These are phyloP conservation scores for Nautilus pompilius DNA, from an alignment of 1,140 invertebrate genomes.

Conservation along the genomic window DNA sequence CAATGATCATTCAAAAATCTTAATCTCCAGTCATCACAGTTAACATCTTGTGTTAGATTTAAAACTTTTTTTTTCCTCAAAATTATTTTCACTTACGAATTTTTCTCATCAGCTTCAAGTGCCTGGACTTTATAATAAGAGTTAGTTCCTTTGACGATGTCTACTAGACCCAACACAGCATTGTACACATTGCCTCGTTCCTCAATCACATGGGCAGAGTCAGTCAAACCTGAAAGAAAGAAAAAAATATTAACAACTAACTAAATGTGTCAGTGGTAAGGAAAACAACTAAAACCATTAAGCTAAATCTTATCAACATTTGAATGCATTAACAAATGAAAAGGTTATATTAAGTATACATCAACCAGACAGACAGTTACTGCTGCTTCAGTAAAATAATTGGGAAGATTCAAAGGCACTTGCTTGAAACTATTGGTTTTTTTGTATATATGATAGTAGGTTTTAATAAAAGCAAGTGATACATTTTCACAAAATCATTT, in stretches of 20 bases:
- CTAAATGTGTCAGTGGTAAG: too few species aligned
- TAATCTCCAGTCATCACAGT: neutral
- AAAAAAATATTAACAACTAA: neutral
- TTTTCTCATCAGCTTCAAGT: conserved; percentile 69
- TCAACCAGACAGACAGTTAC: neutral
- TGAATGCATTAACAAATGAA: too few species aligned
- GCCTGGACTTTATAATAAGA: conserved; percentile 95
- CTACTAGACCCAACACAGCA: conserved; percentile 77
- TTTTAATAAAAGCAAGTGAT: too few species aligned
- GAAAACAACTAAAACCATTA: too few species aligned
- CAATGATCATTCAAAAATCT: too few species aligned
- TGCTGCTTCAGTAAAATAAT: too few species aligned
- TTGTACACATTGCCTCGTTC: conserved; percentile 64
- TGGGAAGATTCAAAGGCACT: too few species aligned
- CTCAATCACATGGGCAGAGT: conserved; percentile 76
- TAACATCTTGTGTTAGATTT: neutral
- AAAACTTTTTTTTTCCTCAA: neutral
- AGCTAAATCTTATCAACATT: too few species aligned
- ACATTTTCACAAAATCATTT: too few species aligned
- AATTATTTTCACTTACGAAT: conserved; percentile 56
- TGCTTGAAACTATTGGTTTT: too few species aligned
- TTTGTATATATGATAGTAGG: too few species aligned
- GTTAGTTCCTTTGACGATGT: conserved; percentile 83
- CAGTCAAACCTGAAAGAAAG: conserved; percentile 62
- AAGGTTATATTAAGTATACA: neutral